Base-by-base conservation (phyloP, 2,113 vertebrate genomes). In the Puma concolor region DNA sequence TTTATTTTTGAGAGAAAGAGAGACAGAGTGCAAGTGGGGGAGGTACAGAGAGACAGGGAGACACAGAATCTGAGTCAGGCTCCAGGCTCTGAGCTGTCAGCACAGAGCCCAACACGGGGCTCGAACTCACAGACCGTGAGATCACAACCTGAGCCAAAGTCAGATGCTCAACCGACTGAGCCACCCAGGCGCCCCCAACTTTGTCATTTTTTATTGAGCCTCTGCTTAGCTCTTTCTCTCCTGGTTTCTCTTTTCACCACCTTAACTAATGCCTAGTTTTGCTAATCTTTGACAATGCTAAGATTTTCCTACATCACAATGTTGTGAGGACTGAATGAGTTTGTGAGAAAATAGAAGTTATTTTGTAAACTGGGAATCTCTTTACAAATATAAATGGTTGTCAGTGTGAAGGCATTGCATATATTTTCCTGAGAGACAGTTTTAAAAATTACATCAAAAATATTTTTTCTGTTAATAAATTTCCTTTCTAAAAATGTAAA, bases 401-500 rank as follows among this genome's bases (percentile, higher is more conserved):
- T 82, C 60, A 67, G 0, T 69, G 38, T 52, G 63, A 93, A 72
- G 25, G 29, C 12, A 66, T 60, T 54, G n/a, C 16, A n/a, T 33
- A 33, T 57, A 44, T 93, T 95, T 93, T 87, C 67, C 48, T 64
- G 50, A 82, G 44, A 85, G 27, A 29, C 13, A 15, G 33, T 60
- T 89, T 36, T 72, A 72, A 81, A 96, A 96, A 69, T 6, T 31
- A 57, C 29, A 83, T 95, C 16, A 36, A 81, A 77, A 77, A 77
- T 60, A 27, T 94, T 60, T 88, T 90, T 86, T 16, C 31, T 96
- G 36, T 85, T 79, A 83, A 4, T 63, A 38, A 19, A 57, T 38
- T 27, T 82, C 52, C 54, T 85, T 95, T 81, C 57, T 96, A 88
- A 93, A 94, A 82, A 67, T 66, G 13, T 87, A 83, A 48, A 36